These are phyloP conservation scores for Lycopodina hypogea DNA, from an alignment of 37 sponge, comb jelly and placozoan genomes.

Conservation along the genomic window DNA sequence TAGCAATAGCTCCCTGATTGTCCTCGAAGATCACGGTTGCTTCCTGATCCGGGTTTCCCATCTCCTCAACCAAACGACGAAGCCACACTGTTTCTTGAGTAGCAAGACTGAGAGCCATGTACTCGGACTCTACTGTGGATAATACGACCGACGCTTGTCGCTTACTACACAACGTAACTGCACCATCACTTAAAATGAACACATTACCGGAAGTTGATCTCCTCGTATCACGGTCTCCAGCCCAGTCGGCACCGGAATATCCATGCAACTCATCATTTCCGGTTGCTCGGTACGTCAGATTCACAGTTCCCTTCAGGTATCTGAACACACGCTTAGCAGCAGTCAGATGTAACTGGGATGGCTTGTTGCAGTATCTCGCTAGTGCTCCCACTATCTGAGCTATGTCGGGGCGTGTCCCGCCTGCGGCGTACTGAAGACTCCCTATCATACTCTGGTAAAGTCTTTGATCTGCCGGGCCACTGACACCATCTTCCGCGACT, in stretches of 20 bases:
- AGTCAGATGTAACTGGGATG: slow-evolving; percentile 45
- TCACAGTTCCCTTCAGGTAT: slow-evolving; percentile 46
- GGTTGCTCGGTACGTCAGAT: slow-evolving; percentile 29
- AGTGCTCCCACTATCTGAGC: slow-evolving; percentile 52
- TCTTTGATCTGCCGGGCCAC: slow-evolving; percentile 35
- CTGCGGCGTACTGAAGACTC: slow-evolving; percentile 31
- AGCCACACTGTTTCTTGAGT: slow-evolving; percentile 47
- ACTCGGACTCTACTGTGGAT: slow-evolving; percentile 24
- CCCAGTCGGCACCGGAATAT: slow-evolving; percentile 63
- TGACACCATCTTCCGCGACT: slow-evolving; percentile 52
- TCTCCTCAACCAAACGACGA: slow-evolving; percentile 17
- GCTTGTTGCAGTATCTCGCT: slow-evolving; percentile 29
- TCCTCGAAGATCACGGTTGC: slow-evolving; percentile 36
- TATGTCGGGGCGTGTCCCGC: slow-evolving; percentile 51
- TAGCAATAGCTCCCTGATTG: slow-evolving; percentile 55
- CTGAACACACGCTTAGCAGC: slow-evolving; percentile 49
- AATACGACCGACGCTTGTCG: slow-evolving; percentile 29
- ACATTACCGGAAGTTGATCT: slow-evolving; percentile 55
- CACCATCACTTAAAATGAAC: slow-evolving; percentile 43
- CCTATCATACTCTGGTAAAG: slow-evolving; percentile 66
- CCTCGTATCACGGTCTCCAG: slow-evolving; percentile 41
- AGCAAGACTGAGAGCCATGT: slow-evolving; percentile 45
- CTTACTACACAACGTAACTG: slow-evolving; percentile 52
- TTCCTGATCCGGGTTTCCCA: not conserved
- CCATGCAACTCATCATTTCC: too few relatives aligned